A percentile compares a stretch with the other conserved stretches of the same genome.
Conservation (phyloP, 2,888 invertebrate species). For the Drosophila merina region DNA sequence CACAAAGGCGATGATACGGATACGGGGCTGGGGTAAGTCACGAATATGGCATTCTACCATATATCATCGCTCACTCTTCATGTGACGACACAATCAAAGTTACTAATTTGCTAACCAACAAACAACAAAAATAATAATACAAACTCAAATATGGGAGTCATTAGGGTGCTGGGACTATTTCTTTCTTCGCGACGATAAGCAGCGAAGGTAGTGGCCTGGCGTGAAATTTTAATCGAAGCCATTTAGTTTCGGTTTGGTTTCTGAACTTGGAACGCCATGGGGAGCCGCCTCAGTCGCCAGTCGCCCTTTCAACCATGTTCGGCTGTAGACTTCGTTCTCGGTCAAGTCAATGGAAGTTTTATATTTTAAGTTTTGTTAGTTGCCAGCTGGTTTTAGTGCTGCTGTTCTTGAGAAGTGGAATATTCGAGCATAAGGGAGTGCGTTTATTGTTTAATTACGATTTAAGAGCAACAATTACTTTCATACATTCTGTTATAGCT, state of each 20-base stretch:
- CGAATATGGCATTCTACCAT: not conserved
- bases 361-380: constrained; percentile 23
- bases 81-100: constrained; percentile 49
- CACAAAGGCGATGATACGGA: constrained; percentile 26
- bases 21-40: not conserved
- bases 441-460: not conserved
- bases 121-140: constrained; percentile 4
- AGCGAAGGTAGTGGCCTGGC: constrained; percentile 10
- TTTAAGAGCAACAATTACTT: not conserved
- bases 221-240: constrained; percentile 25
- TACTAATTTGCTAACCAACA: not conserved
- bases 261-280: constrained; percentile 5
- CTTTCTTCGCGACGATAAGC: not conserved
- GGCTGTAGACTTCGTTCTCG: constrained; percentile 12
- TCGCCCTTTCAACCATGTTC: constrained; percentile 51
- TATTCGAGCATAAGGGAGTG: constrained; percentile 26
- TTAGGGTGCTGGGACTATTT: not conserved
- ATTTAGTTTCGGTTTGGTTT: constrained; percentile 26
- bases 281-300: constrained; percentile 29
- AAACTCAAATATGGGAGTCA: constrained; percentile 2
- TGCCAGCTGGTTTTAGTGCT: constrained; percentile 40
- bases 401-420: constrained; percentile 8
- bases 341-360: constrained; percentile 34
- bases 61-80: constrained; percentile 14
- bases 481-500: not conserved